Base-by-base conservation (phyloP, 2,888 invertebrate genomes). In the Rhyacophila evoluta region DNA sequence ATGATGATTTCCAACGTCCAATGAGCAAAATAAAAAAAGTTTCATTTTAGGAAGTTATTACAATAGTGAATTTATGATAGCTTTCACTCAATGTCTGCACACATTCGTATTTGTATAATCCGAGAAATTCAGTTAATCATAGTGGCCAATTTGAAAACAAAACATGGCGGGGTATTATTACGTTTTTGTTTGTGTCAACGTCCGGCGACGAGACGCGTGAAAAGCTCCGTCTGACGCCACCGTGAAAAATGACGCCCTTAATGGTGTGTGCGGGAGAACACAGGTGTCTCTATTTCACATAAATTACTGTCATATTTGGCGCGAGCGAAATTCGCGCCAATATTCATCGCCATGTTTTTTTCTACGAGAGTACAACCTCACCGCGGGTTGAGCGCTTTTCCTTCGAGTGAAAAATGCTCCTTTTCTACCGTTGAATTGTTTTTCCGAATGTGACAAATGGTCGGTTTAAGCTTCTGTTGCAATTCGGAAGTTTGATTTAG, bases 271-370 rank as follows among this genome's bases (percentile, higher is more conserved):
- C 36, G 39, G 71, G 37, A 28, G 55, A 33, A 33, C 80, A 72
- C 81, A 78, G 76, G 81, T 78, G 78, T 78, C 81, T 39, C 71
- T 39, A 37, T 72, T 73, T 70, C 76, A 73, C 78, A 78, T 81
- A 78, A 81, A 81, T 78, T 78, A 81, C 80, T 70, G 78, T 77
- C 73, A 73, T 74, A 68, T 55, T 55, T 55, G 55, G 55, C 55
- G 15, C 19, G 55, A 15, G 55, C 19, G 55, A 55, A 39, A 55
- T 55, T 19, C 55, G 2, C 55, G 55, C 55, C 55, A 10, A 55
- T 55, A 55, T 55, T 55, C 55, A 55, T 55, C 19, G 15, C 19
- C 55, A 19, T 19, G 10, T 55, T 19, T 55, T 55, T 55, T 38
- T 55, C 19, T 55, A 15, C 19, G 19, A 2, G 29, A 2, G 29